These are phyloP conservation scores for Hyles euphorbiae DNA, from an alignment of 1,140 invertebrate species.

Conservation along the genomic window DNA sequence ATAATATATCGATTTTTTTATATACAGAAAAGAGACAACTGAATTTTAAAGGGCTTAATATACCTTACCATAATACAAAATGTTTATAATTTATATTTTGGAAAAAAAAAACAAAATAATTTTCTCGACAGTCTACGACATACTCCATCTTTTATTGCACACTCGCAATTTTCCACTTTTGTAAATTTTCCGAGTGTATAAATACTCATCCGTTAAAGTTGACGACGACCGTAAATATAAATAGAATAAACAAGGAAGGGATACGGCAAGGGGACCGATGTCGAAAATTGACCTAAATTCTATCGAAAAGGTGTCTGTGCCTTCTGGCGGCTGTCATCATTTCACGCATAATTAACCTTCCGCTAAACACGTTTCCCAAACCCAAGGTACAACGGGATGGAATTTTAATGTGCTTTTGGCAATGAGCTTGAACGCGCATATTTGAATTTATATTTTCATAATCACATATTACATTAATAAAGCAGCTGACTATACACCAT, in stretches of 20 bases:
- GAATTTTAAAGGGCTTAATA: too few relatives aligned
- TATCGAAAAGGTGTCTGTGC: slow-evolving; percentile 25
- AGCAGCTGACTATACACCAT: too few relatives aligned
- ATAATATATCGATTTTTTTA: too few relatives aligned
- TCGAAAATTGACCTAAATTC: slow-evolving; percentile 57
- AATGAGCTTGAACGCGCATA: too few relatives aligned
- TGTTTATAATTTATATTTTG: too few relatives aligned
- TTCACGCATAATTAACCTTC: slow-evolving; percentile 53
- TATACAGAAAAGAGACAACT: too few relatives aligned
- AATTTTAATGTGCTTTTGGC: too few relatives aligned
- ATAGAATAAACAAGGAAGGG: slow-evolving; percentile 32
- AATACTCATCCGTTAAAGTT: slow-evolving; percentile 1
- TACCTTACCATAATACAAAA: too few relatives aligned
- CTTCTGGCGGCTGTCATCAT: slow-evolving; percentile 39
- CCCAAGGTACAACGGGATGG: background rate
- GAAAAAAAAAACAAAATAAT: too few relatives aligned
- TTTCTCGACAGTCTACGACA: background rate
- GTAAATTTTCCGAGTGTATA: background rate
- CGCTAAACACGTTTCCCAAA: slow-evolving; percentile 28
- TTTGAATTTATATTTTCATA: too few relatives aligned
- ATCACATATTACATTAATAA: too few relatives aligned
- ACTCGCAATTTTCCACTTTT: background rate
- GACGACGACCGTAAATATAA: slow-evolving; percentile 15
- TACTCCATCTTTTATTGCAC: background rate
- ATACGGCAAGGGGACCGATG: slow-evolving; percentile 14